Base-by-base conservation (phyloP, 2,113 vertebrate species). In the Oryzias javanicus region DNA sequence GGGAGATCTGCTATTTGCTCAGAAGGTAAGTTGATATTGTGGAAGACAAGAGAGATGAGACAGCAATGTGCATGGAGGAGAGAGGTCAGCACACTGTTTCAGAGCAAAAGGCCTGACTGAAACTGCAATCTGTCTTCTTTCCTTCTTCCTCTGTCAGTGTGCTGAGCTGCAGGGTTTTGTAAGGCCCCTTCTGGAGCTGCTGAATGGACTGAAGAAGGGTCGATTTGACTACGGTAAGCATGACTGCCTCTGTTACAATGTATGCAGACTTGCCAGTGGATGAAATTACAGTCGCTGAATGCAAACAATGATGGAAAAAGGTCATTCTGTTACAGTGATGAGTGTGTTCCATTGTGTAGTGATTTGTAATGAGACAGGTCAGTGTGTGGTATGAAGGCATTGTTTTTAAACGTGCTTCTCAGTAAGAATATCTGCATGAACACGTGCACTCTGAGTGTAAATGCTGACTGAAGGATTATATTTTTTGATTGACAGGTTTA, bases 161-260 rank as follows among this genome's bases (percentile, higher is more conserved):
- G 86, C 77, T 80, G 95, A 98, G 81, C 94, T 98, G 17, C 93
- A 91, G 56, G 94, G 93, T 41, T 98, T 95, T 51, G 90, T 98
- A 58, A 84, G 81, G n/a, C 95, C 96, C 0, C 86, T 98, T 64
- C 86, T 92, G 4, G 92, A 94, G 72, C 90, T 98, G 68, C 91
- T 98, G 66, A 92, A 92, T 42, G 92, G 95, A 55, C 89, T 98
- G 64, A 94, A 94, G 84, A 93, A 74, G 57, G 96, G 96, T 14
- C 87, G 95, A 18, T 97, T 95, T 5, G 93, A 96, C 49, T 93
- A 88, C 72, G 95, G 96, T 97, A 80, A 81, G 85, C 73, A 29
- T 61, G 66, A 48, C 18, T 3, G 45, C 47, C 42, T 22, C 60
- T 54, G 29, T 6, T 3, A 49, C 50, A 49, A 16, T 25, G 54